Percentiles rank a stretch among this genome's conserved stretches.
These are phyloP conservation scores for Callosobruchus maculatus DNA, from an alignment of 2,888 invertebrate genomes.

Conservation along the genomic window DNA sequence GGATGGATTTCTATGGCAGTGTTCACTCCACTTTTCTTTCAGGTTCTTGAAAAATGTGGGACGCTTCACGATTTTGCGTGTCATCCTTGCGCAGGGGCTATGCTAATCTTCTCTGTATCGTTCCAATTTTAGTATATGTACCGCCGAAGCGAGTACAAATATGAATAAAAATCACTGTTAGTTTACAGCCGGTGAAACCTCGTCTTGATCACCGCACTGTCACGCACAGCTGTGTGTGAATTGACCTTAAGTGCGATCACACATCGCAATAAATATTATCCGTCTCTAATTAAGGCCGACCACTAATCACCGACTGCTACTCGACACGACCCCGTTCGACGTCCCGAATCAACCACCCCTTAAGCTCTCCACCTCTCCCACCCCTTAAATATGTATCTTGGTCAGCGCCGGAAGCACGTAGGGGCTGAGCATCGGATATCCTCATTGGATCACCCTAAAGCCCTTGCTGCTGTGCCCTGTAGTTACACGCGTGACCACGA, in stretches of 20 bases:
- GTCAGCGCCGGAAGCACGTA: neutral
- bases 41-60: constrained; percentile 76
- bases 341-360: neutral
- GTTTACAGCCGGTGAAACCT: too few relatives aligned
- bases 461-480: neutral
- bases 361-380: neutral
- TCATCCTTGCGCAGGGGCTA: constrained; percentile 91
- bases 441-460: neutral
- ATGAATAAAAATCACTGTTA: too few relatives aligned
- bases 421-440: neutral
- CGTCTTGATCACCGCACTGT: too few relatives aligned
- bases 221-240: too few relatives aligned
- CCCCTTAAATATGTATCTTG: neutral
- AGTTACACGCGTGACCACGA: neutral
- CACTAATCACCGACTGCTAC: neutral
- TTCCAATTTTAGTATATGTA: constrained; percentile 86
- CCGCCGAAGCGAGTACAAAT: constrained; percentile 74
- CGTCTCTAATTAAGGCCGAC: neutral
- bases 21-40: too few relatives aligned
- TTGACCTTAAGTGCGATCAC: neutral
- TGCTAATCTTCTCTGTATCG: constrained; percentile 92
- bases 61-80: constrained; percentile 91
- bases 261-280: neutral
- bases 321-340: neutral
- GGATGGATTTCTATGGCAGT: too few relatives aligned